phyloP scores from a whole-genome alignment of 2,797 vertebrate species.

The Microctenopoma steveboyesi region DNA sequence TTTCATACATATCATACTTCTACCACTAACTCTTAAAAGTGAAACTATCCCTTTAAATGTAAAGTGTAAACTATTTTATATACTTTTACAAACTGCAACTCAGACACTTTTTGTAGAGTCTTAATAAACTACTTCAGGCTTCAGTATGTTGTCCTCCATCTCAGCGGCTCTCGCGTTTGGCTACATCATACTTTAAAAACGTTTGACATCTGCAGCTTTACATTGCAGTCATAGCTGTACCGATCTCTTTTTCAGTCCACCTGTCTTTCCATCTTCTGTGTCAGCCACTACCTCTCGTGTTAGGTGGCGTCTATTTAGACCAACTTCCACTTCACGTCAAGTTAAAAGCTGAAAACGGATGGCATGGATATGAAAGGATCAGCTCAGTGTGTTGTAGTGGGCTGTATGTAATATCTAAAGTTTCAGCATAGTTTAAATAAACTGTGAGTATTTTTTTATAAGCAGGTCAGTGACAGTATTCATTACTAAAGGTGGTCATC shows the following conservation, averaged over 20 bases:
- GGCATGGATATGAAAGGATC: constrained; percentile 30
- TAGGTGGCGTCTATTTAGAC: constrained; percentile 34
- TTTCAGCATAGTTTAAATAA: constrained; percentile 46
- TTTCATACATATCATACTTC: too few relatives aligned
- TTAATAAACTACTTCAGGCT: constrained; percentile 18
- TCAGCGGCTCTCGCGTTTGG: constrained; percentile 46
- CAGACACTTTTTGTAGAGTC: constrained; percentile 1
- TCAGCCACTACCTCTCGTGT: constrained; percentile 36
- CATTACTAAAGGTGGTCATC: constrained; percentile 71
- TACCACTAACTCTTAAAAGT: too few relatives aligned
- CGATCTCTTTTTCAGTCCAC: constrained; percentile 66
- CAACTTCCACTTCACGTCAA: constrained; percentile 30
- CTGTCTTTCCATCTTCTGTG: constrained; percentile 66
- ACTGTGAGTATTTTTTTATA: constrained; percentile 45
- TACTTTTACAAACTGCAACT: not conserved
- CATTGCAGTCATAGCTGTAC: constrained; percentile 58
- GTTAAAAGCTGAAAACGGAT: constrained; percentile 35
- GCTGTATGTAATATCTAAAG: constrained; percentile 30
- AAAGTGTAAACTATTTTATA: not conserved
- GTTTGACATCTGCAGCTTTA: constrained; percentile 53
- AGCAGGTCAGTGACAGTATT: constrained; percentile 70
- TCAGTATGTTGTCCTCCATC: constrained; percentile 16
- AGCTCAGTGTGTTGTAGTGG: constrained; percentile 32
- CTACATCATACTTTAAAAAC: constrained; percentile 51
- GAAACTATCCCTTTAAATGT: too few relatives aligned